A percentile compares a stretch with the other conserved stretches of the same genome.
phyloP scores from a whole-genome alignment of 2,888 invertebrate genomes.

The Phorcus lineatus region DNA sequence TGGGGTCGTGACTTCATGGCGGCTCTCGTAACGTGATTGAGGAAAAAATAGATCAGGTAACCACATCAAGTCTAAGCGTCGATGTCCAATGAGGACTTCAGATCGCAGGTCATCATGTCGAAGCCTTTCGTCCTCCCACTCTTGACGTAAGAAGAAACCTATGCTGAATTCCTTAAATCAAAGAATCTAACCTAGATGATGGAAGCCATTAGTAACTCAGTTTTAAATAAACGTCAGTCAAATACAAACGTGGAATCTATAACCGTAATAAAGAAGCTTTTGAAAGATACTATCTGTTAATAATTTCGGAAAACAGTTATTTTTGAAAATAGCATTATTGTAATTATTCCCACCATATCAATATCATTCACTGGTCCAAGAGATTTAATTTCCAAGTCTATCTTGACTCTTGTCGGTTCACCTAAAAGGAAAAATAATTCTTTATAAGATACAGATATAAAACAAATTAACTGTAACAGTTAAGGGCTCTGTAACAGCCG shows the following conservation, averaged over 20 bases:
- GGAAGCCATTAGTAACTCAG: no score
- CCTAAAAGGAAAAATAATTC: conserved; percentile 1
- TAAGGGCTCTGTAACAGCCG: no score
- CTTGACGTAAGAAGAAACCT: conserved; percentile 47
- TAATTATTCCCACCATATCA: conserved; percentile 13
- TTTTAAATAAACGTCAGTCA: no score
- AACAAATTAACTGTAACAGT: no score
- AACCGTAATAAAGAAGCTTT: no score
- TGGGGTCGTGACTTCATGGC: conserved; percentile 47
- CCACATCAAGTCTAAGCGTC: conserved; percentile 42
- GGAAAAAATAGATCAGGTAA: conserved; percentile 53
- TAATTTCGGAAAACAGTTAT: no score
- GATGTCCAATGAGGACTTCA: conserved; percentile 27
- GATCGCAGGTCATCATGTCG: conserved; percentile 16
- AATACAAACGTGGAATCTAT: no score
- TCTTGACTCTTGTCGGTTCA: background rate
- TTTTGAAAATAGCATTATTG: no score
- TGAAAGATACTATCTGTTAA: no score
- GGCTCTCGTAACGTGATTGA: conserved; percentile 43
- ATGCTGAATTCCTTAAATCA: conserved; percentile 48
- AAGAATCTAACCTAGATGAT: background rate
- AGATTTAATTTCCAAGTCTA: conserved; percentile 4
- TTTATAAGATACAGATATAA: no score
- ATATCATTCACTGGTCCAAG: conserved; percentile 28
- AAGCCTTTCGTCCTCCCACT: conserved; percentile 47